A percentile compares a stretch with the other conserved stretches of the same genome.
phyloP scores from a whole-genome alignment of 2,888 invertebrate genomes.

The Crematogaster levior region DNA sequence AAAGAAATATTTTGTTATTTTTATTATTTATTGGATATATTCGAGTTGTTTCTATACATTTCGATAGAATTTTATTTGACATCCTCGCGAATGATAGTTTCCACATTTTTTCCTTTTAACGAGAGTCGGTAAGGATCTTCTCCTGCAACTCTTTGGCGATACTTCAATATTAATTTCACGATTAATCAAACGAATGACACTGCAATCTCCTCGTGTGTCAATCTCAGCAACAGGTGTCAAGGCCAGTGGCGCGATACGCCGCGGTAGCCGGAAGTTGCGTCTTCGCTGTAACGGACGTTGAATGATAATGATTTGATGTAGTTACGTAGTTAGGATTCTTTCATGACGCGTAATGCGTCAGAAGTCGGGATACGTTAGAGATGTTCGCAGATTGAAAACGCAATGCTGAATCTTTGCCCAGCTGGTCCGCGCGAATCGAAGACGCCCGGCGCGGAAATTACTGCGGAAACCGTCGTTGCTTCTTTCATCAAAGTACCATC shows the following conservation, averaged over 20 bases:
- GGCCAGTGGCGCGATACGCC: conserved; percentile 26
- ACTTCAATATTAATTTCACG: conserved; percentile 27
- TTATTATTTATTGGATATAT: background rate
- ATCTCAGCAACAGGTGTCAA: conserved; percentile 45
- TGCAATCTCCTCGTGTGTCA: conserved; percentile 23
- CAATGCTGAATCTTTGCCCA: conserved; percentile 11
- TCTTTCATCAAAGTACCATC: conserved; percentile 5
- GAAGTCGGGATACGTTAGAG: conserved; percentile 13
- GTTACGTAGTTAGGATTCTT: conserved; percentile 52
- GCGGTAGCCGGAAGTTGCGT: conserved; percentile 45
- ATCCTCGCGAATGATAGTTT: background rate
- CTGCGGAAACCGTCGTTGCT: background rate
- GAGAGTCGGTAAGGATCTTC: background rate
- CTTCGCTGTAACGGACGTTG: conserved; percentile 15
- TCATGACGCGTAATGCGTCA: conserved; percentile 41
- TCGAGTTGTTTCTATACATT: too few relatives aligned
- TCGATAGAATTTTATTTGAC: background rate
- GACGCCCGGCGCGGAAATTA: background rate
- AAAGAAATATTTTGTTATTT: background rate
- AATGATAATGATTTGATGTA: conserved; percentile 54
- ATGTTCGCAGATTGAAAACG: conserved; percentile 47
- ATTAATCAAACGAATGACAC: conserved; percentile 36
- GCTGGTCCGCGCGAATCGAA: conserved; percentile 1
- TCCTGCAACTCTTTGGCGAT: background rate
- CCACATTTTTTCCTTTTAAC: background rate